These are phyloP conservation scores for Dryobates pubescens DNA, from an alignment of 2,797 vertebrate genomes.

Conservation along the genomic window DNA sequence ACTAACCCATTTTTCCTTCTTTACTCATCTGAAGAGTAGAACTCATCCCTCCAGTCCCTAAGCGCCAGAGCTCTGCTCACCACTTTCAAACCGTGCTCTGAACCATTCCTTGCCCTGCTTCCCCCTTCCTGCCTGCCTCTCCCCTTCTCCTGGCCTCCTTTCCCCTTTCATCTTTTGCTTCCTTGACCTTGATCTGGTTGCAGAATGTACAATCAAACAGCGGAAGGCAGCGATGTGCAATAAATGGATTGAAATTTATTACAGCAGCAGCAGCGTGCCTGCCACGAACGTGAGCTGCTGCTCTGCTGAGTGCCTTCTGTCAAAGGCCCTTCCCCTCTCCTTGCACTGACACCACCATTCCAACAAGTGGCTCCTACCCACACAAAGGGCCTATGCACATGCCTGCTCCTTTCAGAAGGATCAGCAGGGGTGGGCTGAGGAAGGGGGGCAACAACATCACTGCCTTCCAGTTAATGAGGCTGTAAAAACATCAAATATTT, in stretches of 20 bases:
- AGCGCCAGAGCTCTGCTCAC: neutral
- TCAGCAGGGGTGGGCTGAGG: neutral
- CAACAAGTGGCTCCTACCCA: constrained; percentile 28
- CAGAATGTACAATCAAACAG: constrained; percentile 16
- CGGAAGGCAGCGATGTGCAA: constrained; percentile 24
- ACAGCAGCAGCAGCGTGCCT: neutral
- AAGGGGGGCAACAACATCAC: neutral
- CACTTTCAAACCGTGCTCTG: neutral
- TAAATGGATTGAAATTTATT: constrained; percentile 18
- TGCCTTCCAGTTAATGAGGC: neutral
- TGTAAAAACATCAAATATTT: neutral
- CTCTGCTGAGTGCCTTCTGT: neutral
- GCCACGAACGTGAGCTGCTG: neutral
- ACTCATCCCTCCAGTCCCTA: neutral
- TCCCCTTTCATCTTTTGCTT: constrained; percentile 43
- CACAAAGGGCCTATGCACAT: neutral
- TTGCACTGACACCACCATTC: neutral
- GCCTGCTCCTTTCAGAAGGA: neutral
- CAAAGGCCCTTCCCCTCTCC: neutral
- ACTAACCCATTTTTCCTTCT: neutral
- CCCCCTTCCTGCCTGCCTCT: neutral
- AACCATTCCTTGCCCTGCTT: neutral
- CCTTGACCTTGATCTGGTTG: constrained; percentile 57
- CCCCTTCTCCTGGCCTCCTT: constrained; percentile 22
- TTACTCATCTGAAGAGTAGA: neutral